Percentiles rank a stretch among this genome's conserved stretches.
phyloP scores from a whole-genome alignment of 2,888 invertebrate species.

The Perdita meconis region DNA sequence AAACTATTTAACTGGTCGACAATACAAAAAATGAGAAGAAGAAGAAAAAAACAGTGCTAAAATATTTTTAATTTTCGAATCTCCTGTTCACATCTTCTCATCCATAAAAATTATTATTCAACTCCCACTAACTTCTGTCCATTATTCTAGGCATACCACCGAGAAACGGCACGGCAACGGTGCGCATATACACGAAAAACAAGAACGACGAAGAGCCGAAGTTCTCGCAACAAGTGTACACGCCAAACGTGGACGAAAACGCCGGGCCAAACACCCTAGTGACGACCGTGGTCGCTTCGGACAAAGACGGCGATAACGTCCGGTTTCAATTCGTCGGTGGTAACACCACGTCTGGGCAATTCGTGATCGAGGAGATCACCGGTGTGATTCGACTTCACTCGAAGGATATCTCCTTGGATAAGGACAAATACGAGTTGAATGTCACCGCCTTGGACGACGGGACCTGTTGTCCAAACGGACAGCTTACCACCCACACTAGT shows the following conservation, averaged over 20 bases:
- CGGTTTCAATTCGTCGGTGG: conserved; percentile 96
- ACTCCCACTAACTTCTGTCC: background rate
- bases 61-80: background rate
- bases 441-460: conserved; percentile 99
- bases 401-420: conserved; percentile 93
- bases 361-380: conserved; percentile 97
- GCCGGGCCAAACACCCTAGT: conserved; percentile 97
- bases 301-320: conserved; percentile 98
- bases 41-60: background rate
- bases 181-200: conserved; percentile 98
- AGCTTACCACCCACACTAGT: conserved; percentile 94
- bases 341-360: conserved; percentile 95
- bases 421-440: conserved; percentile 97
- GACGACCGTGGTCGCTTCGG: conserved; percentile 98
- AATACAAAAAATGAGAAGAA: background rate
- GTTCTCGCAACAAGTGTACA: conserved; percentile 98
- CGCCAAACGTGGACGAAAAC: conserved; percentile 98
- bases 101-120: background rate
- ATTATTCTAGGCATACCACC: conserved; percentile 90
- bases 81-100: background rate
- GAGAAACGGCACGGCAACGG: conserved; percentile 96
- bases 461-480: conserved; percentile 96
- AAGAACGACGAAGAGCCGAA: conserved; percentile 99
- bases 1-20: no score
- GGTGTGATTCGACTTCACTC: conserved; percentile 96